Base-by-base conservation (phyloP, 2,113 vertebrate species). In the Kobus ellipsiprymnus region DNA sequence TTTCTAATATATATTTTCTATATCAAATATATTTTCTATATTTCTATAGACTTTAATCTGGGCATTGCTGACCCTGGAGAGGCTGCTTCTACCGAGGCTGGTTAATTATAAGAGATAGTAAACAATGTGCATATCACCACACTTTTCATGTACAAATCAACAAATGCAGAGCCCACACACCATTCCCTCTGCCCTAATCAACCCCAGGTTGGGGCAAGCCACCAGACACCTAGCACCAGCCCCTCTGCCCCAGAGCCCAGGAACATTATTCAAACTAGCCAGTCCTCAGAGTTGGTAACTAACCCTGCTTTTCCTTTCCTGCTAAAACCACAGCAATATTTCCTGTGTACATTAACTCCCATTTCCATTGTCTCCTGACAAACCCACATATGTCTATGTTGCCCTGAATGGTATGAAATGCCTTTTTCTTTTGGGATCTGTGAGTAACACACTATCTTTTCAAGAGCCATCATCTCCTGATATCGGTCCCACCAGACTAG, bases 291-390 rank as follows among this genome's bases (percentile, higher is more conserved):
- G 36, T 30, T 0, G 23, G 8, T 23, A 21, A 10, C 33, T 19
- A 40, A 27, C 3, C 5, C 19, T 40, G 1, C 4, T 0, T 25
- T 54, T 40, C 4, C 5, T 62, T 33, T 46, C 40, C 27, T 9
- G 44, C 2, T 54, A 30, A 64, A 82, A 33, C 5, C 44, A 6
- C 12, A 6, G 12, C 21, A 17, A 29, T 33, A 1, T 2, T 12
- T 55, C n/a, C 15, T 2, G 9, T 40, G 3, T 29, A 11, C 6
- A 10, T 60, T 14, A 25, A 6, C 12, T 30, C 27, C 9, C 10
- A 23, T 19, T 33, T 13, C 46, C 44, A 50, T 10, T 74, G 52
- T 44, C 25, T 84, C 23, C 13, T 33, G 1, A 6, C 7, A 15
- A 13, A 59, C 27, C 21, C 7, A 23, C 50, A 25, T 16, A 80